A percentile compares a stretch with the other conserved stretches of the same genome.
These are phyloP conservation scores for Calameuta pallipes DNA, from an alignment of 2,888 invertebrate genomes.

Conservation along the genomic window DNA sequence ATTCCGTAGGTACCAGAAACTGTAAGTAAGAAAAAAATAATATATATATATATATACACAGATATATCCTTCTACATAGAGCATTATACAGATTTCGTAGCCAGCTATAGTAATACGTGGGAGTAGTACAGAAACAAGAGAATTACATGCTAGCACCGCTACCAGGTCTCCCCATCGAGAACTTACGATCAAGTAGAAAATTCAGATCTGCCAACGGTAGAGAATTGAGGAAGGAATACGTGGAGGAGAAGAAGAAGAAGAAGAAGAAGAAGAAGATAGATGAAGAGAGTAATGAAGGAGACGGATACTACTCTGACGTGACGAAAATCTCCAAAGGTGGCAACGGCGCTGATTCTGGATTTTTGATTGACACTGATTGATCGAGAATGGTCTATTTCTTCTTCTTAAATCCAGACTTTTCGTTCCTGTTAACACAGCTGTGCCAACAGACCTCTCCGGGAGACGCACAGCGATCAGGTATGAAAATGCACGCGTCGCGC, in stretches of 20 bases:
- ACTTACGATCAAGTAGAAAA: slow-evolving; percentile 26
- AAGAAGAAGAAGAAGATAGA: neutral
- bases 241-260: neutral
- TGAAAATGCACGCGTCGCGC: neutral
- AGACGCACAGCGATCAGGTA: neutral
- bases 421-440: neutral
- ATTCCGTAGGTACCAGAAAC: neutral
- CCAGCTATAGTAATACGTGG: slow-evolving; percentile 19
- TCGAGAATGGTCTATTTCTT: neutral
- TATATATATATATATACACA: neutral
- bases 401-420: neutral
- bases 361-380: neutral
- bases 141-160: slow-evolving; percentile 46
- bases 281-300: slow-evolving; percentile 6
- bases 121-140: slow-evolving; percentile 38
- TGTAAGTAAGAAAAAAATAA: neutral
- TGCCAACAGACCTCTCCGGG: neutral
- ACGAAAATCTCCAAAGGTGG: slow-evolving; percentile 40
- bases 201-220: neutral
- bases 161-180: slow-evolving; percentile 32
- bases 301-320: slow-evolving; percentile 35
- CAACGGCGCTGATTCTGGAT: slow-evolving; percentile 19
- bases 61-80: neutral
- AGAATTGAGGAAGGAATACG: neutral
- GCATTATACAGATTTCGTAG: neutral